Conservation (phyloP, 2,888 invertebrate genomes). For the Andrena minutula region DNA sequence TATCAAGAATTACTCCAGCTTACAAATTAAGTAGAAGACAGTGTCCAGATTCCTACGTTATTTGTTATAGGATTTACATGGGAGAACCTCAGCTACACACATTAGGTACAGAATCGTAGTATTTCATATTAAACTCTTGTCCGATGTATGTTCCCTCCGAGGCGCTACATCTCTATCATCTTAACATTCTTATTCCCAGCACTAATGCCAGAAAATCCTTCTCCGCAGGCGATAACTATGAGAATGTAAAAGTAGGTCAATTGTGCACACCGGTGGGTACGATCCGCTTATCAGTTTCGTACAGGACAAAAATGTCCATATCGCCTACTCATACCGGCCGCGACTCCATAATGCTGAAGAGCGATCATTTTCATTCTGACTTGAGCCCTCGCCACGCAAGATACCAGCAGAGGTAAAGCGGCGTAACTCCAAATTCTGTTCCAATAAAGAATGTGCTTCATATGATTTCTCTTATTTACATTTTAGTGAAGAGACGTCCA, state of each 20-base stretch:
- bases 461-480: slow-evolving; percentile 23
- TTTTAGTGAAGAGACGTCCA: slow-evolving; percentile 88
- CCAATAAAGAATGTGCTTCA: neutral
- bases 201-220: slow-evolving; percentile 1
- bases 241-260: slow-evolving; percentile 93
- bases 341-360: slow-evolving; percentile 94
- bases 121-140: slow-evolving; percentile 7
- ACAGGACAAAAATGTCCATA: slow-evolving; percentile 96
- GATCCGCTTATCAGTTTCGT: slow-evolving; percentile 92
- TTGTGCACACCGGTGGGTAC: slow-evolving; percentile 95
- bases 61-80: slow-evolving; percentile 94
- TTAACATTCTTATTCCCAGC: neutral
- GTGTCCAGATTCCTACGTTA: slow-evolving; percentile 94
- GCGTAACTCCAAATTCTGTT: too few species aligned
- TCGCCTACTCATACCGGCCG: slow-evolving; percentile 91
- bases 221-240: slow-evolving; percentile 91
- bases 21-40: slow-evolving; percentile 96
- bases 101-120: slow-evolving; percentile 86
- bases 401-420: slow-evolving; percentile 87
- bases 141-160: too few species aligned
- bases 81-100: slow-evolving; percentile 91
- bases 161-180: neutral
- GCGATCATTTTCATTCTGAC: slow-evolving; percentile 94
- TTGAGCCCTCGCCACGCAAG: slow-evolving; percentile 89
- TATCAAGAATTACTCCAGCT: slow-evolving; percentile 96